Conservation (phyloP, 1,140 invertebrate genomes). For the Brachionus asplanchnoidis region DNA sequence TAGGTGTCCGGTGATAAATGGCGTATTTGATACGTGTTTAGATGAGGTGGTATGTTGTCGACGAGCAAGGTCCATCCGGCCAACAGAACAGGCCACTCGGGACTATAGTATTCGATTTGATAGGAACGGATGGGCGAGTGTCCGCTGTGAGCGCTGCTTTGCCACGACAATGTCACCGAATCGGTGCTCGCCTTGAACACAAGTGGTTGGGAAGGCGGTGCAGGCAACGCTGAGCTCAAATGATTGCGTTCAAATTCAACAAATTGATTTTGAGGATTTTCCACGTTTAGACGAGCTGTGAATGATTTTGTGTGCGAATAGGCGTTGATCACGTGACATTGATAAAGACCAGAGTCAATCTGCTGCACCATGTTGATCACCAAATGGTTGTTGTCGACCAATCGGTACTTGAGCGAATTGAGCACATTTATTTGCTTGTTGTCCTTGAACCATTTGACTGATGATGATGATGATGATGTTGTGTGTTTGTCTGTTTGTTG, state of each 20-base stretch:
- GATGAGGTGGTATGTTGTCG: background rate
- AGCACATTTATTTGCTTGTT: background rate
- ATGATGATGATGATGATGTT: too few species aligned
- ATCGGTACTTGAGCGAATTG: background rate
- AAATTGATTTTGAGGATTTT: conserved; percentile 23
- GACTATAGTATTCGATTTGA: conserved; percentile 6
- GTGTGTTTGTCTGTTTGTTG: too few species aligned
- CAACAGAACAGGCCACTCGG: background rate
- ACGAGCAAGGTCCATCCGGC: background rate
- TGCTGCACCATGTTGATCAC: conserved; percentile 7
- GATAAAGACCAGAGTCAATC: background rate
- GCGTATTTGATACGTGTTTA: background rate
- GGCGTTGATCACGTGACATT: background rate
- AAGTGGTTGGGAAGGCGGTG: background rate
- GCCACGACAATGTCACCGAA: background rate
- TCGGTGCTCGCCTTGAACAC: background rate
- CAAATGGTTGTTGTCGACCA: background rate
- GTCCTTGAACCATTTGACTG: conserved; percentile 18
- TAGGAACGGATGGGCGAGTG: background rate
- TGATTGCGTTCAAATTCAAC: conserved; percentile 14
- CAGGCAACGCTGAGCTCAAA: background rate
- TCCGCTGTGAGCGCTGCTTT: background rate
- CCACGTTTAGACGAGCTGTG: background rate
- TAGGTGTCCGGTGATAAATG: background rate
- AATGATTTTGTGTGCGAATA: background rate